These are phyloP conservation scores for Homarus gammarus DNA, from an alignment of 2,888 invertebrate genomes.

Conservation along the genomic window DNA sequence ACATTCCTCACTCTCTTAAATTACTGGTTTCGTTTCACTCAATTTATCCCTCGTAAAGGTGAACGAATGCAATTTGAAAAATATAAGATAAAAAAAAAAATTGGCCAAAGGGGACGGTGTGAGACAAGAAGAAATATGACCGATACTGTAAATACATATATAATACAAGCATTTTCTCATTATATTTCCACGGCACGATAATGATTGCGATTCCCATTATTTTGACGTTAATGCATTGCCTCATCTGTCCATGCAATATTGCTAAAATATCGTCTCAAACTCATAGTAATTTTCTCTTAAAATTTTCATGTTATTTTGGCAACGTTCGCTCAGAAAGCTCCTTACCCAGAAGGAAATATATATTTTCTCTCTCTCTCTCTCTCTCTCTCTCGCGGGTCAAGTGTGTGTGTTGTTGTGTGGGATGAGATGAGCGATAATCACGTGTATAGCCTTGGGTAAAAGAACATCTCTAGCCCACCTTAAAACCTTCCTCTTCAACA, in stretches of 20 bases:
- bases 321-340: background rate
- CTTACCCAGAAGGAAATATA: constrained; percentile 31
- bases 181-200: background rate
- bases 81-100: too few relatives aligned
- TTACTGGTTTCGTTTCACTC: too few relatives aligned
- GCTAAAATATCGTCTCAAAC: background rate
- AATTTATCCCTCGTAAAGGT: too few relatives aligned
- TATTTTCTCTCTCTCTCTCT: too few relatives aligned
- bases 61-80: too few relatives aligned
- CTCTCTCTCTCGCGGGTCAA: too few relatives aligned
- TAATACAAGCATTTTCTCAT: background rate
- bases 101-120: too few relatives aligned
- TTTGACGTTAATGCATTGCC: constrained; percentile 32
- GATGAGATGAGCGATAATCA: constrained; percentile 14
- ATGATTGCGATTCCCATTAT: background rate
- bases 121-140: background rate
- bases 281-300: background rate
- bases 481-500: background rate
- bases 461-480: background rate
- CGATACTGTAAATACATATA: background rate
- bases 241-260: constrained; percentile 9
- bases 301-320: background rate
- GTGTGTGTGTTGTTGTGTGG: background rate
- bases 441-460: background rate
- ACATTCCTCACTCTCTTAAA: too few relatives aligned